Evolutionary conservation across 2,888 invertebrate species (phyloP), one percentile per base, ranked within the genome.

Genomic region (Calliphora vomitoria): DNA sequence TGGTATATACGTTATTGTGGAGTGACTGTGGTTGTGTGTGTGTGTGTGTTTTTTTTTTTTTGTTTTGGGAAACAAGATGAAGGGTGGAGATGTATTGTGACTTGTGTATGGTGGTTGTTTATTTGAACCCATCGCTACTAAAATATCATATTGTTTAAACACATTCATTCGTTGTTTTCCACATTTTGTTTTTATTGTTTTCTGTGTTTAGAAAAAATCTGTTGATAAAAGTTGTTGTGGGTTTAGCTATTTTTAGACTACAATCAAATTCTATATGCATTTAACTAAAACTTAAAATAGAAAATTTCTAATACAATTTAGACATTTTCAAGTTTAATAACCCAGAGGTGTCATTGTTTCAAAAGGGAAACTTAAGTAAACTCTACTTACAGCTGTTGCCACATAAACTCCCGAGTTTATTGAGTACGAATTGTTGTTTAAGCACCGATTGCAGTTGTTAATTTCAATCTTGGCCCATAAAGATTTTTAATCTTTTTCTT

Each of bases 171-270:
- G 50, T 64, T 20, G 31, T 60, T 62, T 18, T 69, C 10, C 44
- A 20, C 35, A 4, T 44, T 71, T 60, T 4, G 6, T 35, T 35
- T 35, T 35, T 35, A 35, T 35, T 35, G 35, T 47, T 69, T 53
- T 25, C 25, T 47, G 62, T 64, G 50, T 13, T 15, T 15, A 58
- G 71, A 38, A 41, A 71, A 80, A 62, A 80, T 41, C 47, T 55
- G 11, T 55, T 62, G 60, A 62, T 81, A 71, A 72, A 72, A 64
- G 50, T 81, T 62, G 25, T 64, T 72, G 50, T 55, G 72, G 72
- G 31, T 75, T 75, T 20, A 31, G 25, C 60, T 75, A 62, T 62
- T 60, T 64, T 38, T 72, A 81, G 62, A 64, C 64, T 41, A 13
- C 3, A 64, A 72, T 44, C 11, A 60, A 72, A 41, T 60, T 79